Conservation (phyloP, 1,140 invertebrate genomes). For the Fopius arisanus region DNA sequence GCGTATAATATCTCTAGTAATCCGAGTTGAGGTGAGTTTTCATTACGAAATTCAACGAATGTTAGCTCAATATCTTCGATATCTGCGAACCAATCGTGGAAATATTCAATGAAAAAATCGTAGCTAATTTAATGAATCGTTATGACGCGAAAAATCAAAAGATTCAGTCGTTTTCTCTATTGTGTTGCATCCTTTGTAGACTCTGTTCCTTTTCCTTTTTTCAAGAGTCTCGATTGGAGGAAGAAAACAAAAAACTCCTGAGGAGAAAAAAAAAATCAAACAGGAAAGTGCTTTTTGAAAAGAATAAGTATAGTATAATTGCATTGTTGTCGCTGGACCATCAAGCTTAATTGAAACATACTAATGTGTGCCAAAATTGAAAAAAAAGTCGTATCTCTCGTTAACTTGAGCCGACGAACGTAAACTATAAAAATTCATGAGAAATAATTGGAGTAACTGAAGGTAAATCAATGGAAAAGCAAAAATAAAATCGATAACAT, state of each 20-base stretch:
- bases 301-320: neutral
- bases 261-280: neutral
- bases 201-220: neutral
- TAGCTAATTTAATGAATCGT: neutral
- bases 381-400: too few relatives aligned
- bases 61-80: neutral
- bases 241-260: too few relatives aligned
- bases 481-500: neutral
- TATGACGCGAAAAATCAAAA: neutral
- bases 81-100: neutral
- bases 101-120: neutral
- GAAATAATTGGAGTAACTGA: neutral
- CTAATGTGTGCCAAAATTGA: neutral
- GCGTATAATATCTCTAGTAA: neutral
- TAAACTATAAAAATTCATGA: neutral
- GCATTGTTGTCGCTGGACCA: neutral
- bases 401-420: neutral
- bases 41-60: neutral
- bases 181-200: too few relatives aligned
- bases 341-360: neutral
- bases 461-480: neutral
- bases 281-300: neutral
- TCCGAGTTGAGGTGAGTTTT: neutral
- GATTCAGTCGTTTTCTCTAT: neutral
- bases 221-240: neutral